Evolutionary conservation across 2,888 invertebrate species (phyloP).

Genomic region (Frankliniella intonsa): DNA sequence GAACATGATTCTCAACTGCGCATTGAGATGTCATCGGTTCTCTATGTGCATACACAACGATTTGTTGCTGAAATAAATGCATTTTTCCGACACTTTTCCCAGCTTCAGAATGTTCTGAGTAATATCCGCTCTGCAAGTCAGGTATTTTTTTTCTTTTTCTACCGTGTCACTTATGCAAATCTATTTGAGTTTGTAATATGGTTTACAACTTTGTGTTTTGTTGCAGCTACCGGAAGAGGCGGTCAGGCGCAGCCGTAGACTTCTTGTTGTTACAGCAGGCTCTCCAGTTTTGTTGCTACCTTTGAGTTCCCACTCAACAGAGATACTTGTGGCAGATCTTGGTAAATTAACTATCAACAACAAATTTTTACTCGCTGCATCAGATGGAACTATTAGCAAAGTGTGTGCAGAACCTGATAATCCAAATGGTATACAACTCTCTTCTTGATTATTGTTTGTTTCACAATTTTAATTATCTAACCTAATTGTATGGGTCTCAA

Average conservation of each 20-base stretch:
- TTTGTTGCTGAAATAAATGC: constrained; percentile 85
- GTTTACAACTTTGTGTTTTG: constrained; percentile 27
- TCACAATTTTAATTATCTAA: not conserved
- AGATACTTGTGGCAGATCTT: constrained; percentile 75
- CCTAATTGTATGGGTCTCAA: constrained; percentile 30
- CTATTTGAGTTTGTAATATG: not conserved
- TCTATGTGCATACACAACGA: constrained; percentile 89
- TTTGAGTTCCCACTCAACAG: constrained; percentile 70
- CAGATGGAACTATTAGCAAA: constrained; percentile 52
- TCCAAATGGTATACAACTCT: not conserved
- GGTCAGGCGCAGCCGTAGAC: constrained; percentile 48
- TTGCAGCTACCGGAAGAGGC: constrained; percentile 37
- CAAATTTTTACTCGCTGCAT: constrained; percentile 62
- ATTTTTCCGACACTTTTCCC: constrained; percentile 79
- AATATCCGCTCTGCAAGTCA: constrained; percentile 60
- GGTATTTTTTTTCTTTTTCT: constrained; percentile 43
- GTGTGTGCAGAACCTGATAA: constrained; percentile 41
- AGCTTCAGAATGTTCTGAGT: constrained; percentile 72
- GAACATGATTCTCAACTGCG: constrained; percentile 64
- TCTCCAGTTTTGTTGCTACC: constrained; percentile 85
- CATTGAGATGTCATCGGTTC: constrained; percentile 83
- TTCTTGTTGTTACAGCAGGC: constrained; percentile 61
- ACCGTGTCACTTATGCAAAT: not conserved
- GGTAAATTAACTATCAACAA: constrained; percentile 74
- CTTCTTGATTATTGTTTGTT: constrained; percentile 28